These are phyloP conservation scores for Thamnophis sirtalis DNA, from an alignment of 2,113 vertebrate species.

Conservation along the genomic window DNA sequence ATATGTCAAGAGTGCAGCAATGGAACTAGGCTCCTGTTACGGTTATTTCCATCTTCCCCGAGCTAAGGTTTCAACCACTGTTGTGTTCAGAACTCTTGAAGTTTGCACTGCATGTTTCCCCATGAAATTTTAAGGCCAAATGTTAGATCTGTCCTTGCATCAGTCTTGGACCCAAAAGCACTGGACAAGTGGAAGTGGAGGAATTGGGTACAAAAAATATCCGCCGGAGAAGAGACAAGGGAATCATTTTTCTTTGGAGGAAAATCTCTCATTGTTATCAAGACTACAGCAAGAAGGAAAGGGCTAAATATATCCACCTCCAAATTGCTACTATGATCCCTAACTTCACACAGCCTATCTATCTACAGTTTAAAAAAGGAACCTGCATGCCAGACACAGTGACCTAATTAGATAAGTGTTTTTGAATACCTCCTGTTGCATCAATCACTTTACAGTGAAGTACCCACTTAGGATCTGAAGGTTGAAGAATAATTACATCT, in stretches of 20 bases:
- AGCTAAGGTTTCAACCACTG: slow-evolving; percentile 46
- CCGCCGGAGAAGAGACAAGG: not conserved
- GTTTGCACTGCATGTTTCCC: not conserved
- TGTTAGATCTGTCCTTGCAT: not conserved
- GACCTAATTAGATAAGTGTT: not conserved
- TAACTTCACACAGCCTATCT: not conserved
- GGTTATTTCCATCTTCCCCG: slow-evolving; percentile 59
- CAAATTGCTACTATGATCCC: not conserved
- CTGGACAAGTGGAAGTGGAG: not conserved
- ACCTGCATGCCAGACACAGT: not conserved
- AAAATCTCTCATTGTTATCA: not conserved
- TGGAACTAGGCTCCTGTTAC: slow-evolving; percentile 55
- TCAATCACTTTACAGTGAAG: not conserved
- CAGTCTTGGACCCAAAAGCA: not conserved
- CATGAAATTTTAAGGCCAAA: not conserved
- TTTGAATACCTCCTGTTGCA: not conserved
- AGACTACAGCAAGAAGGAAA: not conserved
- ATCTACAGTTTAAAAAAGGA: not conserved
- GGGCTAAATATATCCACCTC: not conserved
- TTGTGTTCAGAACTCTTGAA: slow-evolving; percentile 24
- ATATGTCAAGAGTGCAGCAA: slow-evolving; percentile 56
- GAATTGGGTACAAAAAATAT: not conserved
- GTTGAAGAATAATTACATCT: slow-evolving; percentile 13
- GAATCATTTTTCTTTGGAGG: not conserved
- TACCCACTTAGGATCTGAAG: not conserved